Percentiles rank a stretch among this genome's conserved stretches.
Conservation (phyloP, 2,113 vertebrate genomes). For the Burhinus bistriatus region DNA sequence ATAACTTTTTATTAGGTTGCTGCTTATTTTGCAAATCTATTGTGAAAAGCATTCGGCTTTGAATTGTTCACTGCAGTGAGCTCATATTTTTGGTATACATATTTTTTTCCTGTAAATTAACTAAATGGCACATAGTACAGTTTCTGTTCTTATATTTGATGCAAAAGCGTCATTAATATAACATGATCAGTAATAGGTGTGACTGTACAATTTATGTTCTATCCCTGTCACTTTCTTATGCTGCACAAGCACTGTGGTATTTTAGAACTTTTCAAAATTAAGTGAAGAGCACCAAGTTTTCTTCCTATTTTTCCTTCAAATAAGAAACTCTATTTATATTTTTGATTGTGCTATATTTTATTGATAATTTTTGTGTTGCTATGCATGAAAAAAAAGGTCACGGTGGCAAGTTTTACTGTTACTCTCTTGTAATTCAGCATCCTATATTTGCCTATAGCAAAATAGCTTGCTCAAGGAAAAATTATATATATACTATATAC, state of each 20-base stretch:
- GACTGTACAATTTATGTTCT: background rate
- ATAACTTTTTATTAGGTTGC: background rate
- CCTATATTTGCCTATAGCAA: background rate
- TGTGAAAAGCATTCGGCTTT: background rate
- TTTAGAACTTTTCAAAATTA: background rate
- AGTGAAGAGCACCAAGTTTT: background rate
- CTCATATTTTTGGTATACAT: background rate
- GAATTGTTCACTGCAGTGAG: background rate
- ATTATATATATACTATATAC: background rate
- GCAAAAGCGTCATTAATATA: background rate
- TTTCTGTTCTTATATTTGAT: background rate
- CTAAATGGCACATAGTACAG: background rate
- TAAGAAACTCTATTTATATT: background rate
- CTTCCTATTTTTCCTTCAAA: background rate
- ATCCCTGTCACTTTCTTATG: background rate
- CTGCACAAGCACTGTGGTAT: background rate
- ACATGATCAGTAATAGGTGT: background rate
- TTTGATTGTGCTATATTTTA: background rate
- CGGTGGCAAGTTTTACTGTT: background rate
- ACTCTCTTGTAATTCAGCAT: background rate
- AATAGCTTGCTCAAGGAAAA: background rate
- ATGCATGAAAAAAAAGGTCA: background rate
- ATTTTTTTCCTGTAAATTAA: background rate
- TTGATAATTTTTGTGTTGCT: background rate
- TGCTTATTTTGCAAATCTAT: constrained; percentile 2